phyloP scores from a whole-genome alignment of 1,140 invertebrate genomes.

The Palaemon carinicauda region DNA sequence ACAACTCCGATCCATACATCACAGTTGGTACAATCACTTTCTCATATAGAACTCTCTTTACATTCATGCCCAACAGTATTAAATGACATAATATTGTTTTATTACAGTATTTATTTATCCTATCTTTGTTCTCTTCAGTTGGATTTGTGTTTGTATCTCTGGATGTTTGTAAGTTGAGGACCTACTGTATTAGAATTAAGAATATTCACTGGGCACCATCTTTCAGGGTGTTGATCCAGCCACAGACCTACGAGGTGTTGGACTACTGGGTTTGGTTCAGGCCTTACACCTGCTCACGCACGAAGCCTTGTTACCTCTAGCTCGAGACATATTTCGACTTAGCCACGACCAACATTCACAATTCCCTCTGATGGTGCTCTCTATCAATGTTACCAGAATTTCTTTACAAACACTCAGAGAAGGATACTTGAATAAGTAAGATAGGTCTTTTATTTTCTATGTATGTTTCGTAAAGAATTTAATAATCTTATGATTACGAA shows the following conservation, averaged over 20 bases:
- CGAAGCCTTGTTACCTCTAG: slow-evolving; percentile 64
- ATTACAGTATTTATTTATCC: no score
- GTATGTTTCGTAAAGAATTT: no score
- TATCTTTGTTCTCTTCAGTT: no score
- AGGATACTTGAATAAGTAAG: slow-evolving; percentile 68
- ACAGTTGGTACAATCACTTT: no score
- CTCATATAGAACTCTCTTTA: no score
- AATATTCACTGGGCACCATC: background rate
- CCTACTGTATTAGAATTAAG: no score
- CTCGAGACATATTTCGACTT: slow-evolving; percentile 67
- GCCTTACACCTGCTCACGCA: slow-evolving; percentile 66
- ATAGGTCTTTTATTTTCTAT: background rate
- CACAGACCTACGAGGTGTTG: slow-evolving; percentile 70
- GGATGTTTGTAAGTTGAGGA: no score
- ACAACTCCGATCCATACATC: no score
- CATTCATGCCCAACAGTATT: no score
- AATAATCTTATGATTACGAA: no score
- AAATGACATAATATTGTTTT: no score
- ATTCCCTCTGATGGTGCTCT: slow-evolving; percentile 71
- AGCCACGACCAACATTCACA: slow-evolving; percentile 68
- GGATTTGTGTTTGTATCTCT: no score
- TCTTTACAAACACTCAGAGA: slow-evolving; percentile 68
- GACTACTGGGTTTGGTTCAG: slow-evolving; percentile 69
- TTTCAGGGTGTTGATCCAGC: slow-evolving; percentile 69
- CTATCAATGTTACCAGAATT: slow-evolving; percentile 71